These are phyloP conservation scores for Sipha flava DNA, from an alignment of 1,140 invertebrate genomes.

Conservation along the genomic window DNA sequence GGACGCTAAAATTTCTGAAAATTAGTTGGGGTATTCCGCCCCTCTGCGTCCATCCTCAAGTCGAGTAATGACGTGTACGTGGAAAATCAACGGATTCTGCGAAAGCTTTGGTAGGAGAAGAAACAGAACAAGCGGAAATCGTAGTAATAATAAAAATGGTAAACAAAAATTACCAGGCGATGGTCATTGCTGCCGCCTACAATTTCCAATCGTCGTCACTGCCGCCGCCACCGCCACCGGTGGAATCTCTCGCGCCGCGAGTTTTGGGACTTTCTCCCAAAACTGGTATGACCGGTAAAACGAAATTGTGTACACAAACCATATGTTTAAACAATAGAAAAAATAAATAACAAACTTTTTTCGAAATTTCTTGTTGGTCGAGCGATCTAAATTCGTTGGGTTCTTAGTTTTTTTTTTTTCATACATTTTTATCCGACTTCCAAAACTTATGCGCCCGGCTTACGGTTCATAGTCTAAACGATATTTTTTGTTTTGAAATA, in stretches of 20 bases:
- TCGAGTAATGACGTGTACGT: too few species aligned
- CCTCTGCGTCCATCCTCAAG: too few species aligned
- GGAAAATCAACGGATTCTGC: too few species aligned
- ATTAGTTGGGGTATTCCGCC: too few species aligned
- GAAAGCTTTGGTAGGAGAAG: too few species aligned
- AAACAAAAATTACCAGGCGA: neutral
- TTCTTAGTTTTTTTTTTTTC: neutral
- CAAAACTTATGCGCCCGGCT: neutral
- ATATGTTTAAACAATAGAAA: neutral
- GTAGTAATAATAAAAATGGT: too few species aligned
- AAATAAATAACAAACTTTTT: neutral
- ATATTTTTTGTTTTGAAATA: neutral
- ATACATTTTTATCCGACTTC: neutral
- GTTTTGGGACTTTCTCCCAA: slow-evolving; percentile 15
- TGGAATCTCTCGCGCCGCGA: neutral
- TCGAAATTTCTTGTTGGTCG: neutral
- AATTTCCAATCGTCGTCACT: neutral
- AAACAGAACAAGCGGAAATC: too few species aligned
- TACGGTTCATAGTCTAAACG: neutral
- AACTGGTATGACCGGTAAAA: slow-evolving; percentile 26
- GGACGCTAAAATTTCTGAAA: too few species aligned
- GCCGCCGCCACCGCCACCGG: neutral
- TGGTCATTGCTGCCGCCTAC: neutral
- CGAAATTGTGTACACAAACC: neutral
- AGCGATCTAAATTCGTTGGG: neutral